Evolutionary conservation across 2,797 vertebrate genomes (phyloP).

Genomic region (Champsocephalus esox): DNA sequence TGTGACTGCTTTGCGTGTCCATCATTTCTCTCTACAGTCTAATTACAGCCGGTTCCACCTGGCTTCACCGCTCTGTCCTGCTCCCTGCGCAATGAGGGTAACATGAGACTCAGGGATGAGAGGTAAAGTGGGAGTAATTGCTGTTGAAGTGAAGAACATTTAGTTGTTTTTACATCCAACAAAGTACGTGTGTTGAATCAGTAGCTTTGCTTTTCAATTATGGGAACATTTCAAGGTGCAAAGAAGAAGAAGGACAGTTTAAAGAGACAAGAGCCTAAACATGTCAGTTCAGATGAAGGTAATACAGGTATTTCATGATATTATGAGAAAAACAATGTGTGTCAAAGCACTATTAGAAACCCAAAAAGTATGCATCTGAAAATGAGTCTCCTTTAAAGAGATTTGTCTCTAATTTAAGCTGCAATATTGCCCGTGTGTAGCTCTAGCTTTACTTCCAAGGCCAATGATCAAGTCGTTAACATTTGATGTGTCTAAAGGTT

Average conservation of each 20-base stretch:
- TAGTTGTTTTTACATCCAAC: not conserved
- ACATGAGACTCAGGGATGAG: slow-evolving; percentile 21
- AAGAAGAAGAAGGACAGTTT: too few species aligned
- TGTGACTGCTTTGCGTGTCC: slow-evolving; percentile 73
- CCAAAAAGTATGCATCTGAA: not conserved
- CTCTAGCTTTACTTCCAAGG: not conserved
- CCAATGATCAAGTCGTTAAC: not conserved
- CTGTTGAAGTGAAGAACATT: not conserved
- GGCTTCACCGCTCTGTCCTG: slow-evolving; percentile 56
- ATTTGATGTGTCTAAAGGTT: not conserved
- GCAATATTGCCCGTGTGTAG: not conserved
- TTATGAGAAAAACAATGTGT: not conserved
- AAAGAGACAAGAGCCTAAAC: too few species aligned
- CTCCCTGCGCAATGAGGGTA: slow-evolving; percentile 40
- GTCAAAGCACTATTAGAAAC: not conserved
- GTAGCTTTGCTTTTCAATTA: slow-evolving; percentile 19
- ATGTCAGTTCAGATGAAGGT: too few species aligned
- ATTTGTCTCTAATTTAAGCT: not conserved
- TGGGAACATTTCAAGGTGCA: not conserved
- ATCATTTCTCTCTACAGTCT: slow-evolving; percentile 72
- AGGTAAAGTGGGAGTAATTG: slow-evolving; percentile 32
- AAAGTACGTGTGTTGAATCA: not conserved
- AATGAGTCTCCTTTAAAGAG: not conserved
- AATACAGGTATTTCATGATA: not conserved
- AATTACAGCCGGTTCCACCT: slow-evolving; percentile 78